Conservation (phyloP, 1,140 invertebrate species). For the Drosophila fuyamai region DNA sequence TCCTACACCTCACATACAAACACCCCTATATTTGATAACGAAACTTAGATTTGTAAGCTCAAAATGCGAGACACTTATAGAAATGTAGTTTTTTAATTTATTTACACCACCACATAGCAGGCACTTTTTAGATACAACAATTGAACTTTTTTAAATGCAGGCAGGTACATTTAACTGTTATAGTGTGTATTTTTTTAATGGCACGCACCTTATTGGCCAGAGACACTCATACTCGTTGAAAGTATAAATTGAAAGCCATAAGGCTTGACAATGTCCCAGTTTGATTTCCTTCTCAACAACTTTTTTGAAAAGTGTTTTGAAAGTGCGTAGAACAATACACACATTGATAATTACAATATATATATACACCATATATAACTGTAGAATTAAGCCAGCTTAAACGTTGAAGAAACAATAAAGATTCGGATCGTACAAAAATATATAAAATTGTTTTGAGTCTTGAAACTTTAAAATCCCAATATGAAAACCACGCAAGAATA, state of each 20-base stretch:
- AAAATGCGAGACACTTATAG: constrained; percentile 62
- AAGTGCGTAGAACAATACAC: constrained; percentile 46
- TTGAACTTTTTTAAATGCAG: constrained; percentile 42
- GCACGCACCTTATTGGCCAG: constrained; percentile 26
- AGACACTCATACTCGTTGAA: constrained; percentile 40
- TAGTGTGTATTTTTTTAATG: constrained; percentile 24
- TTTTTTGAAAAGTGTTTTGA: constrained; percentile 70
- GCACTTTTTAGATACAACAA: constrained; percentile 61
- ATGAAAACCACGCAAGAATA: no score
- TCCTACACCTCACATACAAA: constrained; percentile 33
- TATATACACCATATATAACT: constrained; percentile 62
- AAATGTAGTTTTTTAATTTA: constrained; percentile 67
- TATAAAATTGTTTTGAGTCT: not conserved
- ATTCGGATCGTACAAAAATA: constrained; percentile 74
- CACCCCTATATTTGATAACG: constrained; percentile 68
- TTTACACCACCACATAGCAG: constrained; percentile 56
- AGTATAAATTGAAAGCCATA: constrained; percentile 8
- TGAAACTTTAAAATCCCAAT: not conserved
- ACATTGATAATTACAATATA: constrained; percentile 46
- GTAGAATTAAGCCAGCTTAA: constrained; percentile 63
- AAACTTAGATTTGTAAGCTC: constrained; percentile 68
- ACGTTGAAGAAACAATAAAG: constrained; percentile 82
- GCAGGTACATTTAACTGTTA: constrained; percentile 31
- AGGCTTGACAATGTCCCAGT: constrained; percentile 47
- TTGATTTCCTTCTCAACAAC: constrained; percentile 52